These are phyloP conservation scores for Epirrhoe tristata DNA, from an alignment of 2,888 invertebrate genomes.

Conservation along the genomic window DNA sequence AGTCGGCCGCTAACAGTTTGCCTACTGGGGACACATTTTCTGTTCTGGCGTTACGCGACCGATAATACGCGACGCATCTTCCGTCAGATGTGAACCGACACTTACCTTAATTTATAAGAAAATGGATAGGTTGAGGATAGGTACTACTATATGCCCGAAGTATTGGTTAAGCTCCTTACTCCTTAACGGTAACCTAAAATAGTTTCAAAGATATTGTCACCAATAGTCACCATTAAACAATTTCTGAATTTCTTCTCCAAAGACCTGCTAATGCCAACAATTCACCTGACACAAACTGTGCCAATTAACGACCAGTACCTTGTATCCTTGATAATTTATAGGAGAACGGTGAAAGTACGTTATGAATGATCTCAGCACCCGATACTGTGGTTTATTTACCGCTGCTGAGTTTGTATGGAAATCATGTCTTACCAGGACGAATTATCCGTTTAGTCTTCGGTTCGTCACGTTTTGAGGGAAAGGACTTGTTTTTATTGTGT, in stretches of 20 bases:
- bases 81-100: no score
- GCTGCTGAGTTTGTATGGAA: neutral
- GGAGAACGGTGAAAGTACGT: conserved; percentile 44
- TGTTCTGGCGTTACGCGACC: no score
- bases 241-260: conserved; percentile 17
- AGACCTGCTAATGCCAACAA: conserved; percentile 24
- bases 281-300: conserved; percentile 28
- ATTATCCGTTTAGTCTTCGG: no score
- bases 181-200: no score
- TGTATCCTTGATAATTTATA: conserved; percentile 44
- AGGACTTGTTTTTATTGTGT: neutral
- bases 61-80: no score
- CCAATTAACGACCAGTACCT: conserved; percentile 34
- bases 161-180: no score
- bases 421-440: conserved; percentile 15
- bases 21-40: no score
- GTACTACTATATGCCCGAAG: no score
- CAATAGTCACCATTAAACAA: neutral
- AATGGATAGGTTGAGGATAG: no score
- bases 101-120: no score
- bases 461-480: no score
- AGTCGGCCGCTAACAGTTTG: no score
- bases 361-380: conserved; percentile 41
- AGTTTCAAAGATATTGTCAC: neutral
- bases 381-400: conserved; percentile 32